Percentiles rank a stretch among this genome's conserved stretches.
phyloP scores from a whole-genome alignment of 2,113 vertebrate genomes.

The Hemibagrus wyckioides region DNA sequence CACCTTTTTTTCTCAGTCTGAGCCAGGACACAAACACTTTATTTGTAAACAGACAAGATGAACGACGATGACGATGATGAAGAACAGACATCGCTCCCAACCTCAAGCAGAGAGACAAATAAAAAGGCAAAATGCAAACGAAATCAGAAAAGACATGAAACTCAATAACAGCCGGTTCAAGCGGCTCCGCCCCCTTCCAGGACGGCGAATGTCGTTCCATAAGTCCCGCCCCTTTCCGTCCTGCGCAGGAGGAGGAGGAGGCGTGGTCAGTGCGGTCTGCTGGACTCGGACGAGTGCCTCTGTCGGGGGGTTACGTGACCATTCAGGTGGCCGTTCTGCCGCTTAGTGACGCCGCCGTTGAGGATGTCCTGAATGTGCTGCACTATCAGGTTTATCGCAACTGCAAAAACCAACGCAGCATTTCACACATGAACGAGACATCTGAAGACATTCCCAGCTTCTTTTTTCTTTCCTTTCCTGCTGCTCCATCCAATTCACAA shows the following conservation, averaged over 20 bases:
- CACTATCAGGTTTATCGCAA: constrained; percentile 98
- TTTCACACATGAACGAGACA: background rate
- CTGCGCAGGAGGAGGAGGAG: constrained; percentile 59
- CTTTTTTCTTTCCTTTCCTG: background rate
- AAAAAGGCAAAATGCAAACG: constrained; percentile 55
- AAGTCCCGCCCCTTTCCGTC: constrained; percentile 49
- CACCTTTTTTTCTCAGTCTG: background rate
- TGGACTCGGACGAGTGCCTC: constrained; percentile 87
- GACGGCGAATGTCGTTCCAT: constrained; percentile 62
- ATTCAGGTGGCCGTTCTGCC: constrained; percentile 84
- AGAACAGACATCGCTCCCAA: constrained; percentile 32
- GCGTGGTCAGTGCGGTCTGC: constrained; percentile 89
- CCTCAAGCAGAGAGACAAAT: constrained; percentile 48
- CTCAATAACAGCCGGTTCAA: constrained; percentile 58
- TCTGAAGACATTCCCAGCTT: background rate
- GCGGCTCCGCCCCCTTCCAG: constrained; percentile 53
- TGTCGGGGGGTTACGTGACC: constrained; percentile 81
- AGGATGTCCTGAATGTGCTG: constrained; percentile 99
- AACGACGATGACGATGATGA: constrained; percentile 29
- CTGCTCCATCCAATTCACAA: background rate
- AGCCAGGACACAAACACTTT: constrained; percentile 45
- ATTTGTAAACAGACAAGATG: constrained; percentile 64
- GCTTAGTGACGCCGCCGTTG: constrained; percentile 87
- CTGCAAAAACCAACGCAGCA: constrained; percentile 64
- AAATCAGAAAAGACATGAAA: constrained; percentile 7